Conservation (phyloP, 1,140 invertebrate species). For the Apolygus lucorum region DNA sequence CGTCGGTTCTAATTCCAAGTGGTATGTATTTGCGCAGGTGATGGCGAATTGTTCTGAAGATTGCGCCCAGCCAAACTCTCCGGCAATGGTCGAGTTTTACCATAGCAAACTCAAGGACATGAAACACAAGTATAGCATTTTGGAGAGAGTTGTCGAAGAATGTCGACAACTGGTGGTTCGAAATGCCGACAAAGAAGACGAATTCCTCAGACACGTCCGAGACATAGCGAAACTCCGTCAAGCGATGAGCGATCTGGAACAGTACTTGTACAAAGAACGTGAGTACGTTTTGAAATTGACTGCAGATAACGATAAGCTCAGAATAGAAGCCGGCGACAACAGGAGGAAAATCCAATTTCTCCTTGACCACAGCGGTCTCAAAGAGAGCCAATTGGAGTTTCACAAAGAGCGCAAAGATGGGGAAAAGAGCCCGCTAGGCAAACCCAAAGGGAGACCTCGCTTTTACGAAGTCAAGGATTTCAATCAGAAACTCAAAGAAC, state of each 20-base stretch:
- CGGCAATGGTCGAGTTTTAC: slow-evolving; percentile 22
- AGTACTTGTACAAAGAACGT: slow-evolving; percentile 28
- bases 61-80: neutral
- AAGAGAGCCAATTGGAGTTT: slow-evolving; percentile 14
- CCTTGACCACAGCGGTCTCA: slow-evolving; percentile 18
- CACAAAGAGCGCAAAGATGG: neutral
- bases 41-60: slow-evolving; percentile 4
- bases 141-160: slow-evolving; percentile 16
- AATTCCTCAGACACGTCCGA: neutral
- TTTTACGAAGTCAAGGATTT: slow-evolving; percentile 20
- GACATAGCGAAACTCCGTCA: slow-evolving; percentile 24
- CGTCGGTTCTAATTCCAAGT: neutral
- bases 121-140: neutral
- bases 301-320: slow-evolving; percentile 27
- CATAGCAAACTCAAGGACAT: slow-evolving; percentile 20
- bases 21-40: slow-evolving; percentile 17
- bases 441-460: neutral
- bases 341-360: slow-evolving; percentile 22
- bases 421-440: neutral
- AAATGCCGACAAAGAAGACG: slow-evolving; percentile 17
- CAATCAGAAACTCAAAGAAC: slow-evolving; percentile 14
- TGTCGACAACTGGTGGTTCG: slow-evolving; percentile 4
- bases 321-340: slow-evolving; percentile 19
- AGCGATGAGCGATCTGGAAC: slow-evolving; percentile 26
- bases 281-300: slow-evolving; percentile 26